These are phyloP conservation scores for Sphaerophoria taeniata DNA, from an alignment of 2,888 invertebrate species.

Conservation along the genomic window DNA sequence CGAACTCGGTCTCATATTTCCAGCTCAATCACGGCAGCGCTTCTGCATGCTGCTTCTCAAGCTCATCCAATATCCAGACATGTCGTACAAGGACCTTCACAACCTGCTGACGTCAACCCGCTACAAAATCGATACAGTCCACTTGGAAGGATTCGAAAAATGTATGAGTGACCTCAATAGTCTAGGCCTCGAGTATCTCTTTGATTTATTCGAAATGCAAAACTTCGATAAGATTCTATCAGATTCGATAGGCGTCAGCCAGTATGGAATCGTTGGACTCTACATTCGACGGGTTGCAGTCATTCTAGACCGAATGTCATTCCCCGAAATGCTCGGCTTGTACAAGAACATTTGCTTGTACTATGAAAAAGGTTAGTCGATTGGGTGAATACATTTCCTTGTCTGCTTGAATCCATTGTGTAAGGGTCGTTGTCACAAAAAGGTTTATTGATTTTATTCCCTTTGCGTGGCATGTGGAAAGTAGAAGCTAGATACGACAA, in stretches of 20 bases:
- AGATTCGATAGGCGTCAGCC: conserved; percentile 82
- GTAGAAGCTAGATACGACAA: too few species aligned
- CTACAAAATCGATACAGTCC: conserved; percentile 79
- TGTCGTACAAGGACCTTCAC: conserved; percentile 88
- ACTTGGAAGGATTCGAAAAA: conserved; percentile 84
- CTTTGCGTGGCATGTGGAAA: background rate
- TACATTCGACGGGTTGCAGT: conserved; percentile 92
- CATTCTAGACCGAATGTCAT: conserved; percentile 92
- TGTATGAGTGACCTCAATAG: conserved; percentile 83
- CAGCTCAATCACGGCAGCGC: conserved; percentile 87
- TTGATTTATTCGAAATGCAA: conserved; percentile 87
- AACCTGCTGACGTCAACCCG: conserved; percentile 84
- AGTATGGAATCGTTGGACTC: conserved; percentile 86
- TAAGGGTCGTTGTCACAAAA: too few species aligned
- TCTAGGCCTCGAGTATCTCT: conserved; percentile 86
- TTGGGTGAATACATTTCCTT: too few species aligned
- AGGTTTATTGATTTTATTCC: background rate
- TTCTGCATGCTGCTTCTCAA: conserved; percentile 92
- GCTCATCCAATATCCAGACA: conserved; percentile 91
- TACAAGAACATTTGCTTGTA: conserved; percentile 89
- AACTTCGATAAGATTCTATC: conserved; percentile 86
- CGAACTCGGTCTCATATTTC: conserved; percentile 79
- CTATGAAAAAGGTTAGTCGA: conserved; percentile 84
- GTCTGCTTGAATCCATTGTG: too few species aligned
- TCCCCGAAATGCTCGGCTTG: conserved; percentile 91